Evolutionary conservation across 2,888 invertebrate species (phyloP).

Genomic region (Drosophila anceps): DNA sequence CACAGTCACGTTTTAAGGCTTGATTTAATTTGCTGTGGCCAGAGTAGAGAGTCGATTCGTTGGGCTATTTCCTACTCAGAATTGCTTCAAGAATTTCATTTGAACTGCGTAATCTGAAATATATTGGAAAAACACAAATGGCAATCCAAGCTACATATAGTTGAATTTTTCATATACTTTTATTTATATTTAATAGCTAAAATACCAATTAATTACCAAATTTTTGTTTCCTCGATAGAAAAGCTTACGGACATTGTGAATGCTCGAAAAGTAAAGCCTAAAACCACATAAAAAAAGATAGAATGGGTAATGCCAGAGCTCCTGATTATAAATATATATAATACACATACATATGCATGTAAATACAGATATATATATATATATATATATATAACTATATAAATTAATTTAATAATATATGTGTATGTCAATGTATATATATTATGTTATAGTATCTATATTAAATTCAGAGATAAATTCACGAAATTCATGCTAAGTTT

Average conservation of each 20-base stretch:
- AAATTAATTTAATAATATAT: no score
- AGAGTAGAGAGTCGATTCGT: conserved; percentile 3
- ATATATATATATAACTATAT: no score
- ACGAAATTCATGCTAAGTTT: not conserved
- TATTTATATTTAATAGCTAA: not conserved
- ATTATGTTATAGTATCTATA: not conserved
- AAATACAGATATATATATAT: no score
- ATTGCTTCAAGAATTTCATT: conserved; percentile 1
- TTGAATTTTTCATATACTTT: not conserved
- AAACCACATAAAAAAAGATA: no score
- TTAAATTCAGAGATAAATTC: not conserved
- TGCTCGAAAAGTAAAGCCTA: no score
- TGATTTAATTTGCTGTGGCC: conserved; percentile 63
- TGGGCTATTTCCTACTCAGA: conserved; percentile 2
- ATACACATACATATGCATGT: no score
- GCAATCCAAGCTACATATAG: not conserved
- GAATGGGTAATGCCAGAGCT: no score
- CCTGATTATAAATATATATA: no score
- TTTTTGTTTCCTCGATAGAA: no score
- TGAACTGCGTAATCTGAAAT: conserved; percentile 21
- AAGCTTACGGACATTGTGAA: no score
- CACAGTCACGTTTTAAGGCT: conserved; percentile 64
- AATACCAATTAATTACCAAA: no score
- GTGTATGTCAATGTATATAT: not conserved
- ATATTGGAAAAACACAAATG: conserved; percentile 12